Percentiles rank a stretch among this genome's conserved stretches.
phyloP scores from a whole-genome alignment of 2,113 vertebrate species.

The Cervus canadensis region DNA sequence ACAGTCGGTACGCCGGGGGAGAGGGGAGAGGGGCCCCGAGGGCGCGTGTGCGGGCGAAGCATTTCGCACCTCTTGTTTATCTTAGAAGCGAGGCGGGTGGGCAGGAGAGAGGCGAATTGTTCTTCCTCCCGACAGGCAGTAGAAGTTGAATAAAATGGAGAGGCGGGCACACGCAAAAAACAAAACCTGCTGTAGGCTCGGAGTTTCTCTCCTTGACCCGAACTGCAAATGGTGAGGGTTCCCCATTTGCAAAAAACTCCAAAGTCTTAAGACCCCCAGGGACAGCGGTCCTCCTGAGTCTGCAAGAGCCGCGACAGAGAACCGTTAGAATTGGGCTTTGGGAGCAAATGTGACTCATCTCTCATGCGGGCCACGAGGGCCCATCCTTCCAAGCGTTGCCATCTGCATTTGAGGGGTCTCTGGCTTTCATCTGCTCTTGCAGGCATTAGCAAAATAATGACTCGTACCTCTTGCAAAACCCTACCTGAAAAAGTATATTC shows the following conservation, averaged over 20 bases:
- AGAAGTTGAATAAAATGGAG: slow-evolving; percentile 56
- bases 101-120: slow-evolving; percentile 14
- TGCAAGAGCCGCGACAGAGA: not conserved
- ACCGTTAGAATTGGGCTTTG: slow-evolving; percentile 38
- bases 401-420: not conserved
- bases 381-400: not conserved
- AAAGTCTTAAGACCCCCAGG: not conserved
- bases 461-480: slow-evolving; percentile 27
- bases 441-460: slow-evolving; percentile 50
- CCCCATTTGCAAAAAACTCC: not conserved
- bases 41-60: slow-evolving; percentile 59
- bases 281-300: not conserved
- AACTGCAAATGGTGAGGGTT: slow-evolving; percentile 18
- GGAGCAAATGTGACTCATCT: not conserved
- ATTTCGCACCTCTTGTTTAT: slow-evolving; percentile 73
- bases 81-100: slow-evolving; percentile 34
- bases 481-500: slow-evolving; percentile 29
- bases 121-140: slow-evolving; percentile 4
- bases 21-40: not conserved
- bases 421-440: not conserved
- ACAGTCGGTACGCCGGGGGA: not conserved
- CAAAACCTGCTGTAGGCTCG: slow-evolving; percentile 22
- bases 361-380: not conserved
- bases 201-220: slow-evolving; percentile 42
- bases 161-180: slow-evolving; percentile 47